Conservation (phyloP, 1,140 invertebrate genomes). For the Drosophila athabasca region DNA sequence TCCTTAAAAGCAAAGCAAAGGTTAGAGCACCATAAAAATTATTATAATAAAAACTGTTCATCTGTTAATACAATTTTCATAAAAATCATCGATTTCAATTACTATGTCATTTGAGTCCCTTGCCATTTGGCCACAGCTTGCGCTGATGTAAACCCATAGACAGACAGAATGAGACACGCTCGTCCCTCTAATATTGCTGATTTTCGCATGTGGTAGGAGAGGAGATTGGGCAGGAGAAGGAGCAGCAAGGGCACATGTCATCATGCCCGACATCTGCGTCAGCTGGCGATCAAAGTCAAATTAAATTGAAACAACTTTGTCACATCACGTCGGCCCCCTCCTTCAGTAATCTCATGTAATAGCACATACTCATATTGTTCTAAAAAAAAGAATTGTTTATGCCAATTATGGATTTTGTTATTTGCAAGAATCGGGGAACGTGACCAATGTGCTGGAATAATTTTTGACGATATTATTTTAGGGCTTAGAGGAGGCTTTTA, state of each 20-base stretch:
- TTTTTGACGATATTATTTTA: too few species aligned
- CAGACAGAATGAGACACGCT: constrained; percentile 62
- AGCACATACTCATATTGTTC: constrained; percentile 13
- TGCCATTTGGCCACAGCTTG: constrained; percentile 63
- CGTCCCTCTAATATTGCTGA: constrained; percentile 48
- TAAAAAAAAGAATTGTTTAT: constrained; percentile 29
- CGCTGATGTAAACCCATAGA: constrained; percentile 69
- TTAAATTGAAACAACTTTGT: constrained; percentile 77
- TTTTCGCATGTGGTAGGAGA: constrained; percentile 35
- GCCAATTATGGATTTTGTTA: constrained; percentile 35
- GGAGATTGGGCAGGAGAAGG: not conserved
- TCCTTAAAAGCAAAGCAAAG: not conserved
- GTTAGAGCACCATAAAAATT: constrained; percentile 20
- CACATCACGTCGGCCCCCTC: constrained; percentile 18
- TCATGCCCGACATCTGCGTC: constrained; percentile 63
- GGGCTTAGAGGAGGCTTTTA: too few species aligned
- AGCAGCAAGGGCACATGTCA: constrained; percentile 53
- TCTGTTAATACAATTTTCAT: constrained; percentile 66
- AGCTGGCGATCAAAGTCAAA: constrained; percentile 81
- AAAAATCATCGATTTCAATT: constrained; percentile 71
- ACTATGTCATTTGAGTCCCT: constrained; percentile 40
- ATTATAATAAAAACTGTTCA: constrained; percentile 51
- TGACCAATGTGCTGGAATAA: constrained; percentile 22
- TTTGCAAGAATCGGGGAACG: constrained; percentile 3
- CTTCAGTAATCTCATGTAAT: not conserved